Evolutionary conservation across 2,797 vertebrate species (phyloP).

Genomic region (Hirundo rustica): DNA sequence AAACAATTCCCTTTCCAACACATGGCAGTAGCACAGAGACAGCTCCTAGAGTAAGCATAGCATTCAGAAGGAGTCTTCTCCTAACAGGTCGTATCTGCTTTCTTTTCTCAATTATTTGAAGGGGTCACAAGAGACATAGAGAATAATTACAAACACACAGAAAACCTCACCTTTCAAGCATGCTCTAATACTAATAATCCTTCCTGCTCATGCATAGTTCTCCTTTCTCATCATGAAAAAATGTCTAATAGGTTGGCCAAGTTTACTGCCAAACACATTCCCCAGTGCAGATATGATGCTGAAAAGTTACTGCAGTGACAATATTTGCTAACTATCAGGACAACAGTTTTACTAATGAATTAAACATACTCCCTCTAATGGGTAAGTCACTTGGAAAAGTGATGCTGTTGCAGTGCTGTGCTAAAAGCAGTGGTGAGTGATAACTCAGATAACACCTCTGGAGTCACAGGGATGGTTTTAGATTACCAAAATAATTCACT

Average conservation of each 20-base stretch:
- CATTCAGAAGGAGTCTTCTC: neutral
- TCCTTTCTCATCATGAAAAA: neutral
- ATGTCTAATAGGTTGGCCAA: neutral
- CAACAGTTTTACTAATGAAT: neutral
- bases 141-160: neutral
- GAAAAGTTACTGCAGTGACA: neutral
- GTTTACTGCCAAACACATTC: neutral
- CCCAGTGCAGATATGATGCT: neutral
- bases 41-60: neutral
- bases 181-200: neutral
- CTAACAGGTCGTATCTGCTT: neutral
- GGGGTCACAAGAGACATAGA: neutral
- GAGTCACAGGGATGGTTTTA: neutral
- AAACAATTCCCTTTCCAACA: neutral
- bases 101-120: neutral
- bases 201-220: neutral
- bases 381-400: neutral
- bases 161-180: neutral
- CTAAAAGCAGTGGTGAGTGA: neutral
- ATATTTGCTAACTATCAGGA: neutral
- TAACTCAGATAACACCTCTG: neutral
- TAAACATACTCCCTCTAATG: neutral
- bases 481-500: neutral
- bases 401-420: neutral
- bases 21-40: neutral